These are phyloP conservation scores for Vidua chalybeata DNA, from an alignment of 2,113 vertebrate genomes.

Conservation along the genomic window DNA sequence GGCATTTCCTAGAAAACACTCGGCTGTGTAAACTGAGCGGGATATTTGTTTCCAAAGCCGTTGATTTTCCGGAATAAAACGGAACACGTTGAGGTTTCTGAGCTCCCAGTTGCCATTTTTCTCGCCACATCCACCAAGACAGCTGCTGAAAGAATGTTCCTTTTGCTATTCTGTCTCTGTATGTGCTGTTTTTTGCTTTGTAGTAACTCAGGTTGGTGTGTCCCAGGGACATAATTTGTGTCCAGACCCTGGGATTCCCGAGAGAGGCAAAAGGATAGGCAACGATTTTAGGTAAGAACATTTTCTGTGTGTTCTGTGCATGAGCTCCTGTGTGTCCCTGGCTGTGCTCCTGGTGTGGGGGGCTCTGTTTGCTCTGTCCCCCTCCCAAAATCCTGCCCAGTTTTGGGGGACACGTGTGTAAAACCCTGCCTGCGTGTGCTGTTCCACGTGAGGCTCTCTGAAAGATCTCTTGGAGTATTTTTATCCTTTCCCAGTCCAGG, in stretches of 20 bases:
- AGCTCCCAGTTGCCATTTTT: slow-evolving; percentile 47
- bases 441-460: neutral
- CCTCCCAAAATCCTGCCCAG: neutral
- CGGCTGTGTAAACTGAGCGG: neutral
- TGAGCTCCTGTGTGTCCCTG: neutral
- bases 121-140: slow-evolving; percentile 60
- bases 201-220: slow-evolving; percentile 99
- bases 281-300: slow-evolving; percentile 92
- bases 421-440: neutral
- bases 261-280: slow-evolving; percentile 97
- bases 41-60: slow-evolving; percentile 17
- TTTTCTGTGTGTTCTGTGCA: neutral
- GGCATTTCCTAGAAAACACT: neutral
- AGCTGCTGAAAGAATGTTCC: slow-evolving; percentile 24
- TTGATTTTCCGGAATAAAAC: neutral
- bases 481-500: neutral
- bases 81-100: neutral
- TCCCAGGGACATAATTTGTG: slow-evolving; percentile 99
- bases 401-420: rapidly evolving
- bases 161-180: slow-evolving; percentile 75
- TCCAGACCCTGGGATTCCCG: slow-evolving; percentile 96
- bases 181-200: slow-evolving; percentile 82
- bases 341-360: rapidly evolving
- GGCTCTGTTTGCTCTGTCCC: neutral
- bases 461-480: neutral